phyloP scores from a whole-genome alignment of 2,113 vertebrate species.

The Neomonachus schauinslandi region DNA sequence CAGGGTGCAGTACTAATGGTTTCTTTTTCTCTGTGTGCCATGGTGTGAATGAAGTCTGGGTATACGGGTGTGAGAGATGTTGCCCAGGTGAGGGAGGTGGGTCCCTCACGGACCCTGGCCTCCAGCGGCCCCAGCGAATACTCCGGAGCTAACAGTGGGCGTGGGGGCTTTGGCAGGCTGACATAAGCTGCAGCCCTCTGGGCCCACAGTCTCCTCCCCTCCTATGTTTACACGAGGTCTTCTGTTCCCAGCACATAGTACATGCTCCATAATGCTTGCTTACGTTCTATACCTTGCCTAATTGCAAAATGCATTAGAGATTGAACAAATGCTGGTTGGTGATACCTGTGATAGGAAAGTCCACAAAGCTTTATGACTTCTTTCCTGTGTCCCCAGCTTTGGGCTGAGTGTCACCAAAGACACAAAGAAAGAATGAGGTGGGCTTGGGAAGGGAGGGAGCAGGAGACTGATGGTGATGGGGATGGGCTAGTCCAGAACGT shows the following conservation, averaged over 20 bases:
- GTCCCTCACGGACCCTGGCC: not conserved
- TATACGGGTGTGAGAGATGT: not conserved
- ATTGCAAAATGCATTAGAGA: not conserved
- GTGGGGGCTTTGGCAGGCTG: not conserved
- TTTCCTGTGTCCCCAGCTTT: not conserved
- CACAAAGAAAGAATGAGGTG: not conserved
- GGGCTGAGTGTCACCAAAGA: slow-evolving; percentile 18
- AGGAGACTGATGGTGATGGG: not conserved
- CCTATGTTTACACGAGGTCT: fast-evolving
- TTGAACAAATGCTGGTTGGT: not conserved
- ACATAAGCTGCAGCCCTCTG: too few relatives aligned
- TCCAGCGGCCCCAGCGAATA: fast-evolving
- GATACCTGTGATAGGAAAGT: not conserved
- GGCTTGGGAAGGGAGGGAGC: not conserved
- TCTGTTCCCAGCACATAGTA: too few relatives aligned
- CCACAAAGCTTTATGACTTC: not conserved
- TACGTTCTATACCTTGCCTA: too few relatives aligned
- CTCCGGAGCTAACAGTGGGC: fast-evolving
- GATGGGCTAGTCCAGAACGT: not conserved
- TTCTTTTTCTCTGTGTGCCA: not conserved
- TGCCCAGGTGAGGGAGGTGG: not conserved
- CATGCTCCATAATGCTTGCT: fast-evolving
- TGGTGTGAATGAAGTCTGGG: not conserved
- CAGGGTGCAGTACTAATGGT: not conserved
- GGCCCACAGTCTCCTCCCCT: not conserved